These are phyloP conservation scores for Triplophysa siluroides DNA, from an alignment of 2,113 vertebrate genomes.

Conservation along the genomic window DNA sequence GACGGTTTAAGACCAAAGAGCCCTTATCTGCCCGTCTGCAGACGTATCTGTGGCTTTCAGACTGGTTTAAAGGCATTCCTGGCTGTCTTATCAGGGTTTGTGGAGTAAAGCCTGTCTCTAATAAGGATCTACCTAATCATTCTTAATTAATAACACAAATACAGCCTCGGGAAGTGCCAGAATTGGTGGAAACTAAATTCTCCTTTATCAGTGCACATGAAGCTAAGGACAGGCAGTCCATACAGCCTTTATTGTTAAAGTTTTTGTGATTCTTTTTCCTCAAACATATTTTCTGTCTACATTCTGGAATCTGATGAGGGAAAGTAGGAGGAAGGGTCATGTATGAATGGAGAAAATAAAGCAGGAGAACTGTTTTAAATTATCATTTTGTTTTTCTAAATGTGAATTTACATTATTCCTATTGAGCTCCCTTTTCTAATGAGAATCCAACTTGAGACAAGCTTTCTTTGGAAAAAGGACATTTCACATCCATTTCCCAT, in stretches of 20 bases:
- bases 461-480: not conserved
- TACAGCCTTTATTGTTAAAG: not conserved
- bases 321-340: not conserved
- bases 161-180: slow-evolving; percentile 57
- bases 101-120: slow-evolving; percentile 52
- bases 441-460: not conserved
- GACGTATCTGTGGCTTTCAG: slow-evolving; percentile 45
- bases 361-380: not conserved
- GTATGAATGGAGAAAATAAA: not conserved
- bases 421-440: not conserved
- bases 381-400: too few species aligned
- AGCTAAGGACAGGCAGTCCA: slow-evolving; percentile 20
- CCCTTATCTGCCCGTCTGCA: slow-evolving; percentile 46
- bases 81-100: slow-evolving; percentile 59
- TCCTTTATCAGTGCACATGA: slow-evolving; percentile 57
- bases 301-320: slow-evolving; percentile 37
- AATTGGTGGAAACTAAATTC: slow-evolving; percentile 61
- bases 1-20: slow-evolving; percentile 1
- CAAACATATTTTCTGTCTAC: slow-evolving; percentile 37
- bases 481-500: slow-evolving; percentile 23
- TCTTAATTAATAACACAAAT: slow-evolving; percentile 58
- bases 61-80: slow-evolving; percentile 52
- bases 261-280: slow-evolving; percentile 22
- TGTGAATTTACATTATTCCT: too few species aligned
- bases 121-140: slow-evolving; percentile 55